A percentile compares a stretch with the other conserved stretches of the same genome.
phyloP scores from a whole-genome alignment of 2,888 invertebrate genomes.

The Oscheius onirici region DNA sequence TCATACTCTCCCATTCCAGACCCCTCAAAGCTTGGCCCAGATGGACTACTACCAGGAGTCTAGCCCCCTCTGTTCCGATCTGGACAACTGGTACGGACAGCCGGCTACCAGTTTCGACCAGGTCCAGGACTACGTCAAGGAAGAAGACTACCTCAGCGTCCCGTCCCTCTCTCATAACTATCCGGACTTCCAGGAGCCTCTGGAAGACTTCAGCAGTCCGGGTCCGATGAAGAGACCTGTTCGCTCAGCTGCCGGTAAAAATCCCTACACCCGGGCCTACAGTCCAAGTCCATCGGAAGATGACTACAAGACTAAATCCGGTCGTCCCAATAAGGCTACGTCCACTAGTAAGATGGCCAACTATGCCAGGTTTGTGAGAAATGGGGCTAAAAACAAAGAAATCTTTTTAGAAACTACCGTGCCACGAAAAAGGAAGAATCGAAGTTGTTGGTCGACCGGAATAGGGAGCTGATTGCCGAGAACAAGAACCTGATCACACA shows the following conservation, averaged over 20 bases:
- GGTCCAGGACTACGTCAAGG: not conserved
- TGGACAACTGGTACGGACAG: not conserved
- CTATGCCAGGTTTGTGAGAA: slow-evolving; percentile 46
- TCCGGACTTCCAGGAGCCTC: not conserved
- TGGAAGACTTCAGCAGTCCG: not conserved
- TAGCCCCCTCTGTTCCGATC: not conserved
- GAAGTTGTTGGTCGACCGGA: not conserved
- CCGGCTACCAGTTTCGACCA: not conserved
- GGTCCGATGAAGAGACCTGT: not conserved
- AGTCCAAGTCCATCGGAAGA: not conserved
- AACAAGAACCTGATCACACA: not conserved
- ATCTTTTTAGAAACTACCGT: slow-evolving; percentile 43
- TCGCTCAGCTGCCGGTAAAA: not conserved
- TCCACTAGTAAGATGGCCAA: slow-evolving; percentile 57
- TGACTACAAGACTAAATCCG: slow-evolving; percentile 22
- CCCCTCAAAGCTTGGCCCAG: slow-evolving; percentile 15
- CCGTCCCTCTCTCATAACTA: not conserved
- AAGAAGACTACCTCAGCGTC: not conserved
- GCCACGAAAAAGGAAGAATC: slow-evolving; percentile 54
- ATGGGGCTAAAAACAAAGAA: not conserved
- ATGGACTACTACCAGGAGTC: slow-evolving; percentile 16
- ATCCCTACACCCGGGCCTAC: not conserved
- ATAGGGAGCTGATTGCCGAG: slow-evolving; percentile 12
- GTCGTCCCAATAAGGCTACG: slow-evolving; percentile 49
- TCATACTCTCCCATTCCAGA: not conserved